These are phyloP conservation scores for Pygathrix nemaeus DNA, from an alignment of 2,113 vertebrate species.

Conservation along the genomic window DNA sequence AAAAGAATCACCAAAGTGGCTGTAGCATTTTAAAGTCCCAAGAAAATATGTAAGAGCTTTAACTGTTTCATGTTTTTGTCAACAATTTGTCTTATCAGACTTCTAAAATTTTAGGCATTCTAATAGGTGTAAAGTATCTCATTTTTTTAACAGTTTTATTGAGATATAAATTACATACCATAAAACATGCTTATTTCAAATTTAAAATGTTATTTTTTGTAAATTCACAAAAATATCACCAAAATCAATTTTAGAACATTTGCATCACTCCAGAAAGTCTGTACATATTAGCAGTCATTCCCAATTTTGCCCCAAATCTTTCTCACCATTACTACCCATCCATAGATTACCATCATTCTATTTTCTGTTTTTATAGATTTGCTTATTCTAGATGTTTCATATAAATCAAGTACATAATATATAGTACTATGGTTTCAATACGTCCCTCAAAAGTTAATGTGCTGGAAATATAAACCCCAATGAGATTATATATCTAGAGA, in stretches of 20 bases:
- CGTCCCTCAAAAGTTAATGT: background rate
- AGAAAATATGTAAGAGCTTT: background rate
- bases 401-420: background rate
- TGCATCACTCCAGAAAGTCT: background rate
- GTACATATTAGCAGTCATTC: background rate
- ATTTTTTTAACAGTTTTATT: background rate
- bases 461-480: background rate
- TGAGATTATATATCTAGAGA: background rate
- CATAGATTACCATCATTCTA: background rate
- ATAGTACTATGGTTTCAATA: background rate
- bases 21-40: background rate
- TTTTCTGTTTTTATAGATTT: background rate
- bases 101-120: background rate
- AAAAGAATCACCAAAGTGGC: background rate
- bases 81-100: background rate
- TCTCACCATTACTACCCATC: accelerated
- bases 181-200: background rate
- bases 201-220: background rate
- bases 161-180: background rate
- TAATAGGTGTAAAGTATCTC: background rate
- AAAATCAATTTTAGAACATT: background rate
- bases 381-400: background rate
- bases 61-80: background rate
- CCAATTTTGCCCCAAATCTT: background rate
- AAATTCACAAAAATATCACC: background rate